These are phyloP conservation scores for Fregata magnificens DNA, from an alignment of 2,113 vertebrate species.

Conservation along the genomic window DNA sequence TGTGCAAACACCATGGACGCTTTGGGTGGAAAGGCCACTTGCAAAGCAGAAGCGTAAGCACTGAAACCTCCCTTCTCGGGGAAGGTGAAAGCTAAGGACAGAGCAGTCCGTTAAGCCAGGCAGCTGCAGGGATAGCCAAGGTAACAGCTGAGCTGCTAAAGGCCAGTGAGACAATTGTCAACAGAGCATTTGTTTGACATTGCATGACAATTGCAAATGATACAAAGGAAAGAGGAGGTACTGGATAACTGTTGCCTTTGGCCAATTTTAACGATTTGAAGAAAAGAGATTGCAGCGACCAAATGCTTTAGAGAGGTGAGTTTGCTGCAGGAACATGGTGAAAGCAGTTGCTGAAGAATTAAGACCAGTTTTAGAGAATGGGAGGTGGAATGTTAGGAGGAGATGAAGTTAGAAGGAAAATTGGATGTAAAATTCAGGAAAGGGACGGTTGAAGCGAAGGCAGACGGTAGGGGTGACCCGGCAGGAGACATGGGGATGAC, in stretches of 20 bases:
- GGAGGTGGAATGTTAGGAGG: background rate
- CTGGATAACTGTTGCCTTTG: background rate
- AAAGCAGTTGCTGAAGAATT: background rate
- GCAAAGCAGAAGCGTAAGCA: background rate
- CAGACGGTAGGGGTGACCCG: background rate
- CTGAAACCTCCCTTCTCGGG: background rate
- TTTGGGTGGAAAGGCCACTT: background rate
- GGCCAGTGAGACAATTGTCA: background rate
- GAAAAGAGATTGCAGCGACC: background rate
- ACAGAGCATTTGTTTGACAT: background rate
- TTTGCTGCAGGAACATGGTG: background rate
- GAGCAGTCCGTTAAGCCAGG: background rate
- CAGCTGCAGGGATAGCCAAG: background rate
- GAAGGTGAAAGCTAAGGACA: background rate
- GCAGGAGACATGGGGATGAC: conserved; percentile 54
- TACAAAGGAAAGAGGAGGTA: background rate
- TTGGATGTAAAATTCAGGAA: background rate
- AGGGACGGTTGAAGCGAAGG: background rate
- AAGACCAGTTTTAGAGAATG: background rate
- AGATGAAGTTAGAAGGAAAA: conserved; percentile 28
- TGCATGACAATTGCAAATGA: background rate
- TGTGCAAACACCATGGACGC: rapidly evolving
- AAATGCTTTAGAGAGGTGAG: background rate
- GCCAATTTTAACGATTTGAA: background rate
- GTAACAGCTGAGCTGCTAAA: conserved; percentile 6